Conservation (phyloP, 2,888 invertebrate genomes). For the Dryobota labecula region DNA sequence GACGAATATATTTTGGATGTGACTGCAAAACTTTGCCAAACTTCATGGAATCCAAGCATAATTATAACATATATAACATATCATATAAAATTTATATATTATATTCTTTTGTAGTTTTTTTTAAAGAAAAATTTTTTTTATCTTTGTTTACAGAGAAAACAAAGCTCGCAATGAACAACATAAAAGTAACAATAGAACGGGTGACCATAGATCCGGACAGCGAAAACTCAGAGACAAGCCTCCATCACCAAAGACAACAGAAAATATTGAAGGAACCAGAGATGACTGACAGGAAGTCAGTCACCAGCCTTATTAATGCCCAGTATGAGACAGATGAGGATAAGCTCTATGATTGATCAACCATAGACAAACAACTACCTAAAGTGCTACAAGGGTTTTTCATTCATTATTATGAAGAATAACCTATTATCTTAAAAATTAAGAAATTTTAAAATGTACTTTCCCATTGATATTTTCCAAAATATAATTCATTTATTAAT, state of each 20-base stretch:
- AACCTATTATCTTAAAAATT: neutral
- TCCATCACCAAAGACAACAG: constrained; percentile 15
- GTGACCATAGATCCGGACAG: constrained; percentile 55
- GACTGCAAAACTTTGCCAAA: neutral
- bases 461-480: neutral
- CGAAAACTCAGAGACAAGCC: constrained; percentile 54
- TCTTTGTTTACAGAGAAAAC: constrained; percentile 68
- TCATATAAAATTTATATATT: no score
- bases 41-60: neutral
- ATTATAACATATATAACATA: neutral
- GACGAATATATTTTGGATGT: neutral
- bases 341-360: constrained; percentile 25
- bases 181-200: constrained; percentile 73
- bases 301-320: constrained; percentile 56
- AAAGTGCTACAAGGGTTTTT: neutral
- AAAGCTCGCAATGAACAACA: constrained; percentile 69
- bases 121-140: no score
- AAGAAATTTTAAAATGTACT: neutral
- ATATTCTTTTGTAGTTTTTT: no score
- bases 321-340: constrained; percentile 55
- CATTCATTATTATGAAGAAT: no score
- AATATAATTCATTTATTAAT: neutral
- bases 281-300: constrained; percentile 39
- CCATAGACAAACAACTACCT: neutral
- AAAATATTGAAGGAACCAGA: constrained; percentile 32